Evolutionary conservation across 2,113 vertebrate species (phyloP), one percentile per base, ranked within the genome.

Genomic region (Rhegmatorhina hoffmannsi): DNA sequence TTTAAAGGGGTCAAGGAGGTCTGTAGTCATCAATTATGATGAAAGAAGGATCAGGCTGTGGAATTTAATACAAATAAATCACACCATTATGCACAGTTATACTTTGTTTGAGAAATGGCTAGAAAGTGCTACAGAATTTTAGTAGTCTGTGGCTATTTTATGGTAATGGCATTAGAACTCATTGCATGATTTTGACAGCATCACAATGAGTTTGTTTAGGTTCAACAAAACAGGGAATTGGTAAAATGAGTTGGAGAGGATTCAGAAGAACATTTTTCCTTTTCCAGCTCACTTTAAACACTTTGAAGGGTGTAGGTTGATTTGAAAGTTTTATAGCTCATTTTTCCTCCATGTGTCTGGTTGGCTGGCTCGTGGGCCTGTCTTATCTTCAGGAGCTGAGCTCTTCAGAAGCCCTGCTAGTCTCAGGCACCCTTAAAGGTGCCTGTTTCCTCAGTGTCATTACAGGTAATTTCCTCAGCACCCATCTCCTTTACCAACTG

Each of bases 341-440:
- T 58, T 73, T 77, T 58, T 21, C 25, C 11, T 43, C 19, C 0
- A 0, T 11, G 13, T 17, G 10, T 23, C 55, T 28, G 5, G 5
- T 49, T 60, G 33, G 4, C 15, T 76, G 40, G 9, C 15, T 85
- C 31, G 2, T n/a, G 6, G 21, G 16, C 14, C 72, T 23, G 9
- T 52, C 52, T 79, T 31, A 17, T 5, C 19, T 66, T 15, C 53
- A 43, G 29, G n/a, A 86, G 11, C 17, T 7, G 8, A 90, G 38
- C 4, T 85, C 36, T 34, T 59, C 26, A 38, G 38, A 76, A 84
- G 11, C 10, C 26, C 25, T 67, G 10, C 11, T 69, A 19, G 25
- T 73, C 18, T 21, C 36, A 77, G 23, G 19, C 0, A 3, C 1
- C 19, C 17, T 33, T 53, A 46, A 29, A 70, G 14, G 2, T 49